Base-by-base conservation (phyloP, 2,888 invertebrate species). In the Sminthurinus aureus region DNA sequence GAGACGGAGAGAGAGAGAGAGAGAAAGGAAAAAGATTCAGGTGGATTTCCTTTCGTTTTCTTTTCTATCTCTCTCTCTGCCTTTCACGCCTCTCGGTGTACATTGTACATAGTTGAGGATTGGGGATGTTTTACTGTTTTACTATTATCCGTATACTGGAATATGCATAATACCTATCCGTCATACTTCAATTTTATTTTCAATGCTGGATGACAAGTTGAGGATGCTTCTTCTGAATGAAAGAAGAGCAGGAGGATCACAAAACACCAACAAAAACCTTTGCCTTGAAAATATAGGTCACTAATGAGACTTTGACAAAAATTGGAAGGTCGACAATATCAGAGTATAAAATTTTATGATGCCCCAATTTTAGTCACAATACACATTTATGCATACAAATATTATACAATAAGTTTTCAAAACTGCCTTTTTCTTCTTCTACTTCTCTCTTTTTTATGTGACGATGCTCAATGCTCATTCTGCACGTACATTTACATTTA, bases 311-410 rank as follows among this genome's bases (percentile, higher is more conserved):
- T 12, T 22, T 18, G 18, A 52, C 51, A 73, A 52, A 52, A 22
- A 52, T 51, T 73, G 24, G 51, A 80, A 71, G 80, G 71, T 51
- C 71, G 52, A 71, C 71, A 71, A 71, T 71, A 12, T 20, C 26
- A 18, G 50, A 80, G 52, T 69, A 71, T 80, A 80, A 80, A 80
- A 69, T 80, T 80, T 80, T 80, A 80, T 69, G 69, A 80, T 69
- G 38, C 50, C 71, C 80, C 80, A 67, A 80, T 80, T 80, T 71
- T 80, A 52, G 79, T 79, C 20, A 67, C 67, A 67, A 64, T 38
- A 66, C 26, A 13, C 58, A 58, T 38, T 38, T 38, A 38, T 38
- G 38, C 38, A 38, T 38, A 38, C 8, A 20, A 26, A 18, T 80
- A 80, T 80, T 69, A 51, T 50, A 71, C 71, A 79, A 79, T 69